Evolutionary conservation across 1,140 invertebrate species (phyloP).

Genomic region (Lethrus apterus): DNA sequence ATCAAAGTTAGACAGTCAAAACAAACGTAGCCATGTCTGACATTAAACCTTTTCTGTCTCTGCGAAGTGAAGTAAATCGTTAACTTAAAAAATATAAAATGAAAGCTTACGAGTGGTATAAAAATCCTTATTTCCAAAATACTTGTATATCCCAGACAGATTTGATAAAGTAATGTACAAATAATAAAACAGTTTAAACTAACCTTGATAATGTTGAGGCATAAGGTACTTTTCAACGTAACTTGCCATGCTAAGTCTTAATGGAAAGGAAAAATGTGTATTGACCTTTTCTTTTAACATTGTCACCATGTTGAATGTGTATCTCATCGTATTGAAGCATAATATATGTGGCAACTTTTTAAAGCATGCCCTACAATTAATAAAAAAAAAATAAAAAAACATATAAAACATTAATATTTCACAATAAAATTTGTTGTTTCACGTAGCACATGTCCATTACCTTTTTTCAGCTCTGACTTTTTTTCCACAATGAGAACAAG

Average conservation of each 20-base stretch:
- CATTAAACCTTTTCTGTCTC: too few species aligned
- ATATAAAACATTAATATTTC: background rate
- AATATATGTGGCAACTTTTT: conserved; percentile 88
- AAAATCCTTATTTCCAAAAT: too few species aligned
- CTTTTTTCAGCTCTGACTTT: conserved; percentile 91
- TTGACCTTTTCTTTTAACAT: conserved; percentile 97
- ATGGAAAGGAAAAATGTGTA: conserved; percentile 94
- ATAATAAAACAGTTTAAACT: background rate
- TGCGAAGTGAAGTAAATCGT: too few species aligned
- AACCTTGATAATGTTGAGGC: conserved; percentile 72
- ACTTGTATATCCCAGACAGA: background rate
- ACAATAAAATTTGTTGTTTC: too few species aligned
- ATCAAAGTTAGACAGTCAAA: too few species aligned
- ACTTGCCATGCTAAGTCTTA: conserved; percentile 85
- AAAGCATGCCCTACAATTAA: conserved; percentile 72
- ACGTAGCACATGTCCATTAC: conserved; percentile 40
- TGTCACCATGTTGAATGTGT: conserved; percentile 95
- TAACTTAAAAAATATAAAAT: too few species aligned
- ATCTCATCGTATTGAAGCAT: conserved; percentile 97
- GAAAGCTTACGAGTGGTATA: too few species aligned
- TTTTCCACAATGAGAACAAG: conserved; percentile 88
- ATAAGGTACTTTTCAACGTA: conserved; percentile 92
- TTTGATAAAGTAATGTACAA: conserved; percentile 6
- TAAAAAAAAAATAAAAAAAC: background rate
- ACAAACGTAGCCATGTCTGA: too few species aligned